Percentiles rank a stretch among this genome's conserved stretches.
These are phyloP conservation scores for Eilema caniola DNA, from an alignment of 2,888 invertebrate species.

Conservation along the genomic window DNA sequence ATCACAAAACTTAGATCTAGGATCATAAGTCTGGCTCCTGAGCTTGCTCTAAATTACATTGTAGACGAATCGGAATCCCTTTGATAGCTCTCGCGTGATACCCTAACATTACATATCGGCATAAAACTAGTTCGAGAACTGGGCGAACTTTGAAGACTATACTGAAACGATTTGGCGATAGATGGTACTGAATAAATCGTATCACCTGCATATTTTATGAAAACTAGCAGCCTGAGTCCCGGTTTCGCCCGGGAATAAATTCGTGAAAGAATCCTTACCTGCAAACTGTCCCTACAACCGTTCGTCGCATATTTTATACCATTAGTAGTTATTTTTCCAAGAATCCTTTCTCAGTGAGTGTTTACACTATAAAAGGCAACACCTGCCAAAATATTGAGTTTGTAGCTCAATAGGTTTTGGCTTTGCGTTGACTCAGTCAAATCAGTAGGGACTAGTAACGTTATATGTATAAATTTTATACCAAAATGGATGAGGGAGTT, in stretches of 20 bases:
- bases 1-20: slow-evolving; percentile 21
- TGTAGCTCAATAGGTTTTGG: no score
- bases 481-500: background rate
- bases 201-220: slow-evolving; percentile 1
- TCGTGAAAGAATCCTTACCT: no score
- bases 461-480: background rate
- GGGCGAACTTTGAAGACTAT: slow-evolving; percentile 31
- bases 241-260: no score
- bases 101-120: slow-evolving; percentile 34
- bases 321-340: no score
- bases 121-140: slow-evolving; percentile 44
- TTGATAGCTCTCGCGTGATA: slow-evolving; percentile 42
- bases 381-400: no score
- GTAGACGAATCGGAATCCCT: slow-evolving; percentile 26
- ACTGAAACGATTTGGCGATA: slow-evolving; percentile 35
- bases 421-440: no score
- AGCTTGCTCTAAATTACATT: slow-evolving; percentile 29
- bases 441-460: no score
- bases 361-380: no score
- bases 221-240: background rate
- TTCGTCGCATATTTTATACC: no score
- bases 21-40: slow-evolving; percentile 22
- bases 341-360: no score
- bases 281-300: no score
- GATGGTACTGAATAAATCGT: slow-evolving; percentile 27